A percentile compares a stretch with the other conserved stretches of the same genome.
These are phyloP conservation scores for Mastomys coucha DNA, from an alignment of 2,113 vertebrate species.

Conservation along the genomic window DNA sequence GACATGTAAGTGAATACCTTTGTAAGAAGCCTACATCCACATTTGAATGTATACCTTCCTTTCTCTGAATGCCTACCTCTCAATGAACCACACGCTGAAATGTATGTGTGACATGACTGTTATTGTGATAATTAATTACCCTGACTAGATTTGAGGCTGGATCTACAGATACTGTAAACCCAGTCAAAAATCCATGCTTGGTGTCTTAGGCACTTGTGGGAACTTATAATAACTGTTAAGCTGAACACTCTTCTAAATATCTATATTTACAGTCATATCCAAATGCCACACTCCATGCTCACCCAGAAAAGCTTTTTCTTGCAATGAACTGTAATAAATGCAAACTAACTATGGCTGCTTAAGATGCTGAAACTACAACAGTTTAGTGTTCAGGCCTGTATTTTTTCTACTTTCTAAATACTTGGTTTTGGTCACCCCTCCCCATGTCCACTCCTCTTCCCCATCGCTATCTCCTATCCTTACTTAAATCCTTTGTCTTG, in stretches of 20 bases:
- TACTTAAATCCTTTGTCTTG: not conserved
- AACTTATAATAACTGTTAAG: no score
- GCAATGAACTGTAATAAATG: no score
- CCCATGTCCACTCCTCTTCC: not conserved
- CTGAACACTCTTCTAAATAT: no score
- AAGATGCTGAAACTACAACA: no score
- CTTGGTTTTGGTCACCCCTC: not conserved
- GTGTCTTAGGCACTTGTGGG: no score
- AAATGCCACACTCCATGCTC: no score
- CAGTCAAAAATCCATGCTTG: not conserved
- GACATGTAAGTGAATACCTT: not conserved
- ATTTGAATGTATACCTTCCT: not conserved
- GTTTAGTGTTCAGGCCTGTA: no score
- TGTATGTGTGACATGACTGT: not conserved
- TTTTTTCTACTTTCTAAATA: not conserved
- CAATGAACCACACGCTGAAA: not conserved
- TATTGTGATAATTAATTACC: no score
- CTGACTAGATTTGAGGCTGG: not conserved
- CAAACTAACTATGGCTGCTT: no score
- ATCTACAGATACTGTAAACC: not conserved
- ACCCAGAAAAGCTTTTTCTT: no score
- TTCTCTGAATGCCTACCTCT: not conserved
- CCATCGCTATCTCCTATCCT: not conserved
- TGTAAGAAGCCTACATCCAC: not conserved
- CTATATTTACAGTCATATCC: no score